Evolutionary conservation across 2,113 vertebrate genomes (phyloP).

Genomic region (Osmerus eperlanus): DNA sequence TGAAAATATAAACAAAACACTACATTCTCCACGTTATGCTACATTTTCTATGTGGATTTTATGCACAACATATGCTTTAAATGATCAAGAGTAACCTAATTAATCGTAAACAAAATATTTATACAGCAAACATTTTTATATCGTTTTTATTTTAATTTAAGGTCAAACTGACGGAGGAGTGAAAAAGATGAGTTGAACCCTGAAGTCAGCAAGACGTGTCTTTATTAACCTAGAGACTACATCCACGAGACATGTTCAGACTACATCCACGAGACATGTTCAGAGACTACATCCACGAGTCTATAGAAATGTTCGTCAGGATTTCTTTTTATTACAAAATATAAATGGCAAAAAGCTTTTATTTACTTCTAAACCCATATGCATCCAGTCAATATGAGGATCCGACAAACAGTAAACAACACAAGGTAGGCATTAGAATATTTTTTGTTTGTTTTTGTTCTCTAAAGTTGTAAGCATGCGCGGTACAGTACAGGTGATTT

Average conservation of each 20-base stretch:
- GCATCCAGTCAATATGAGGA: slow-evolving; percentile 24
- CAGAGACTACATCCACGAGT: slow-evolving; percentile 25
- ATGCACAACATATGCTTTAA: too few species aligned
- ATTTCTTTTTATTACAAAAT: slow-evolving; percentile 72
- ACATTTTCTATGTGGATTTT: too few species aligned
- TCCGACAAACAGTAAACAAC: slow-evolving; percentile 20
- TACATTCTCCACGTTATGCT: too few species aligned
- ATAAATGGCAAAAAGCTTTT: slow-evolving; percentile 59
- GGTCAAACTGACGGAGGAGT: not conserved
- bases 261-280: too few species aligned
- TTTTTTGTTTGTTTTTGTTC: slow-evolving; percentile 19
- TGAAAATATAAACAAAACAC: too few species aligned
- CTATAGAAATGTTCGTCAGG: slow-evolving; percentile 19
- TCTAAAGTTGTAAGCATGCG: slow-evolving; percentile 48
- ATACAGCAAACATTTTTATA: not conserved
- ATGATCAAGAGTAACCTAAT: too few species aligned
- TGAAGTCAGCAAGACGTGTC: slow-evolving; percentile 17
- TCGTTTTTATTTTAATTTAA: not conserved
- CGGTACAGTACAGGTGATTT: slow-evolving; percentile 48
- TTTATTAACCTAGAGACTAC: not conserved
- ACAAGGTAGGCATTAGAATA: slow-evolving; percentile 14
- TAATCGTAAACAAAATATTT: not conserved
- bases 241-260: too few species aligned
- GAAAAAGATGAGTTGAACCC: slow-evolving; percentile 16
- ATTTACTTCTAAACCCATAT: slow-evolving; percentile 35